These are phyloP conservation scores for Hemibagrus wyckioides DNA, from an alignment of 2,113 vertebrate species.

Conservation along the genomic window DNA sequence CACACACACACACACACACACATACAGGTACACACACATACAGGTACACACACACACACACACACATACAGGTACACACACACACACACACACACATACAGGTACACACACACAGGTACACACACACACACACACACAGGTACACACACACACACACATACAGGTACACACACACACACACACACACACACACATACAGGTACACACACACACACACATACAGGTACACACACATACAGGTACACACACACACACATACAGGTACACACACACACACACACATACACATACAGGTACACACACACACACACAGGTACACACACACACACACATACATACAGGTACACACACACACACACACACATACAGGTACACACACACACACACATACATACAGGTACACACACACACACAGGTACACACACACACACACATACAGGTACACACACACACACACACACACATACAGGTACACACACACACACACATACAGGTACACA, in stretches of 20 bases:
- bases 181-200: too few species aligned
- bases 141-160: slow-evolving; percentile 50
- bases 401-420: slow-evolving; percentile 61
- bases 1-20: too few species aligned
- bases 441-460: slow-evolving; percentile 35
- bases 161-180: slow-evolving; percentile 57
- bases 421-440: slow-evolving; percentile 60
- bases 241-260: slow-evolving; percentile 53
- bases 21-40: slow-evolving; percentile 66
- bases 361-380: too few species aligned
- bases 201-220: slow-evolving; percentile 35
- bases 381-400: too few species aligned
- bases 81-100: too few species aligned
- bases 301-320: slow-evolving; percentile 61
- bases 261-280: slow-evolving; percentile 56
- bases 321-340: slow-evolving; percentile 53
- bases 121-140: slow-evolving; percentile 59
- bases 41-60: slow-evolving; percentile 57
- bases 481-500: slow-evolving; percentile 63
- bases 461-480: slow-evolving; percentile 65
- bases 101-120: slow-evolving; percentile 71
- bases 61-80: slow-evolving; percentile 66
- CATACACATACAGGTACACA: slow-evolving; percentile 69
- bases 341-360: slow-evolving; percentile 56
- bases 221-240: too few species aligned